Evolutionary conservation across 2,888 invertebrate species (phyloP).

Genomic region (Anthoptus insignis): DNA sequence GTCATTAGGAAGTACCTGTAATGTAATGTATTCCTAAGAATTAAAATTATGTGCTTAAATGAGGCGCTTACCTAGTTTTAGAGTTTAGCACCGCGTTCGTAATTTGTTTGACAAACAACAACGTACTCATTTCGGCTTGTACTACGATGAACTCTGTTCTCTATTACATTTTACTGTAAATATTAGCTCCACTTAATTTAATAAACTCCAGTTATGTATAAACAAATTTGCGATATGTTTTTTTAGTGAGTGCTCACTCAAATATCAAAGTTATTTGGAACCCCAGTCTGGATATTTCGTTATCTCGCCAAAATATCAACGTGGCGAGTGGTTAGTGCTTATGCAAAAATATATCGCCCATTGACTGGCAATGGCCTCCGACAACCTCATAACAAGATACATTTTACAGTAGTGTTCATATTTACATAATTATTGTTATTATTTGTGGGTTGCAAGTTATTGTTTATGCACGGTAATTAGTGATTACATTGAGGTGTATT

Average conservation of each 20-base stretch:
- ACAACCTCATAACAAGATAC: slow-evolving; percentile 20
- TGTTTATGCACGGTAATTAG: slow-evolving; percentile 4
- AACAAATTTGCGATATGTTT: neutral
- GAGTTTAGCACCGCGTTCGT: neutral
- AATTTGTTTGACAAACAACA: neutral
- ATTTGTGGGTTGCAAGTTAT: slow-evolving; percentile 15
- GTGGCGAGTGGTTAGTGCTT: neutral
- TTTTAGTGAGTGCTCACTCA: neutral
- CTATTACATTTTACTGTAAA: neutral
- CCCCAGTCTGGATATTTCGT: no score
- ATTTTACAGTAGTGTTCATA: slow-evolving; percentile 18
- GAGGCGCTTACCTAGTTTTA: neutral
- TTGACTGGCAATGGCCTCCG: slow-evolving; percentile 19
- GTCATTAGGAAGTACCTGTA: slow-evolving; percentile 23
- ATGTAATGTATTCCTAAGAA: neutral
- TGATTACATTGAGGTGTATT: no score
- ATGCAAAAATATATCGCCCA: slow-evolving; percentile 23
- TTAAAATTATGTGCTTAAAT: neutral
- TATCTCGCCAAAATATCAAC: neutral
- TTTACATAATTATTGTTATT: slow-evolving; percentile 19
- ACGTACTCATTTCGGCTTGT: neutral
- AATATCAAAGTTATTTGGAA: no score
- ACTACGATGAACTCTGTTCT: neutral
- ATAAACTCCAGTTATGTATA: neutral
- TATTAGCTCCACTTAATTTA: neutral